Base-by-base conservation (phyloP, 2,797 vertebrate genomes). In the Mormyrus proboscirostris region DNA sequence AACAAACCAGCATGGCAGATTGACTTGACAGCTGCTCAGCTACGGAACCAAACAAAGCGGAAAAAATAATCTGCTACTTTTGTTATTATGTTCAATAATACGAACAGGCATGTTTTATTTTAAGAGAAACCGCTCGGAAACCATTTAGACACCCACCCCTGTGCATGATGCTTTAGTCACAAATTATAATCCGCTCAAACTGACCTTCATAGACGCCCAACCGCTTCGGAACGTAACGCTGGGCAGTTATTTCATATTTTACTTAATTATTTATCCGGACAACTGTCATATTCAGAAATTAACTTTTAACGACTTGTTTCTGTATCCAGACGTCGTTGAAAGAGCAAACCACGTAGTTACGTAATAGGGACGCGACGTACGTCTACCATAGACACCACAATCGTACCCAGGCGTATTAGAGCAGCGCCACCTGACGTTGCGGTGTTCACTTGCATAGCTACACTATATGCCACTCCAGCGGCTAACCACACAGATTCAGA, bases 181-280 rank as follows among this genome's bases (percentile, higher is more conserved):
- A 51, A 41, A 85, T 29, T 87, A 90, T 55, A 82, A 55, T 84
- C 86, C 76, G n/a, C 44, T 65, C 76, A 88, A 84, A 90, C 89
- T 90, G 44, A 90, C 89, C 89, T 90, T 90, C 89, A 90, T 89
- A 90, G 73, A 90, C 89, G 53, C 89, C 53, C 73, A 44, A 88
- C 86, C 44, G 86, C 69, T 62, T 55, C 41, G 57, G 86, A 90
- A 59, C 53, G 47, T 90, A 50, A 83, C 51, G 76, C 57, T 22
- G 9, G 19, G 79, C 1, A 4, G 55, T 51, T 88, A 88, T 88
- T 90, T 90, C 89, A 90, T 90, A 47, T 38, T 69, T 57, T 82
- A 38, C 12, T 69, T 41, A 79, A 33, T 88, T 44, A 1, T 88
- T 49, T 51, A 50, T 6, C 22, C 38, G 44, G 50, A 86, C 29